Conservation (phyloP, 2,888 invertebrate species). For the Terebella lapidaria region DNA sequence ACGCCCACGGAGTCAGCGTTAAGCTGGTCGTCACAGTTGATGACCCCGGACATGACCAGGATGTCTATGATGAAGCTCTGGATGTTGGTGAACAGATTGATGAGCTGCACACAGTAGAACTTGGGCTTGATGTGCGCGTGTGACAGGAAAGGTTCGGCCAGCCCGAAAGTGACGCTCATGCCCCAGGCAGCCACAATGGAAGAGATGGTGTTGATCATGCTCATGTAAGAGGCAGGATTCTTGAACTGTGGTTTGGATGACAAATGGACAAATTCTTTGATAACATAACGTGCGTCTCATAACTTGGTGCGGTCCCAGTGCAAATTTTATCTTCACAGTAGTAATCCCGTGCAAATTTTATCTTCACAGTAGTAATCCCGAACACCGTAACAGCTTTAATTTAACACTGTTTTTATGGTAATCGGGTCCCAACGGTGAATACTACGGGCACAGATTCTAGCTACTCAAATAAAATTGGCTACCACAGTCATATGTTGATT, state of each 20-base stretch:
- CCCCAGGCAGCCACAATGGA: conserved; percentile 8
- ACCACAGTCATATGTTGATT: too few relatives aligned
- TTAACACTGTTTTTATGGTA: too few relatives aligned
- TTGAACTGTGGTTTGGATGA: neutral
- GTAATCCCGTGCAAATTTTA: too few relatives aligned
- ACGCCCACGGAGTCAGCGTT: neutral
- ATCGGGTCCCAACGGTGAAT: too few relatives aligned
- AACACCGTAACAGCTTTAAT: too few relatives aligned
- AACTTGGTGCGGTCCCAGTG: too few relatives aligned
- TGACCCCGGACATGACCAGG: conserved; percentile 8
- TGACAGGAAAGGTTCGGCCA: neutral
- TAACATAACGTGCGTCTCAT: neutral
- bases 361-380: too few relatives aligned
- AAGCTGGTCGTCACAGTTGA: conserved; percentile 8
- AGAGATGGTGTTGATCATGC: conserved; percentile 1
- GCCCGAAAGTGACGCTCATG: conserved; percentile 1
- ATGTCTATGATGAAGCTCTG: conserved; percentile 12
- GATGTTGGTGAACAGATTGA: conserved; percentile 4
- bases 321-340: too few relatives aligned
- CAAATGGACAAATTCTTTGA: neutral
- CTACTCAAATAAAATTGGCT: too few relatives aligned
- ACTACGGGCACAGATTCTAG: too few relatives aligned
- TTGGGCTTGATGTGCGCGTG: conserved; percentile 10
- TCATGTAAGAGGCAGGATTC: conserved; percentile 2
- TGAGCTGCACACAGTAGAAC: conserved; percentile 7